phyloP scores from a whole-genome alignment of 2,113 vertebrate species.

The Galeopterus variegatus region DNA sequence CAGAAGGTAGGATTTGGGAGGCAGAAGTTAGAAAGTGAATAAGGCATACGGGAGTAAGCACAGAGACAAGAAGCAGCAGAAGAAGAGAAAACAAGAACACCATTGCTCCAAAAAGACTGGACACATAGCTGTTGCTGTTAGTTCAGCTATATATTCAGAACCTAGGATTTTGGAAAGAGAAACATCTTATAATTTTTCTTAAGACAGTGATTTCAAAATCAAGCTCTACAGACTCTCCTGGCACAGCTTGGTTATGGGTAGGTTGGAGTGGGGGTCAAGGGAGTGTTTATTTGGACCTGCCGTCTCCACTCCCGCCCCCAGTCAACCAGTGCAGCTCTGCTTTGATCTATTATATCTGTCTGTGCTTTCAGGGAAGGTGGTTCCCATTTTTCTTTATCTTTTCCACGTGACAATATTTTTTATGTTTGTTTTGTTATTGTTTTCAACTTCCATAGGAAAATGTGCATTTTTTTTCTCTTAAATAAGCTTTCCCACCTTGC shows the following conservation, averaged over 20 bases:
- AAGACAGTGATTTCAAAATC: background rate
- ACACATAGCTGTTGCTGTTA: background rate
- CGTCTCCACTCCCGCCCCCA: background rate
- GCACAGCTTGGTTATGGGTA: background rate
- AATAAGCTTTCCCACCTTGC: background rate
- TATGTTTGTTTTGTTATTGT: background rate
- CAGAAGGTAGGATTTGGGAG: background rate
- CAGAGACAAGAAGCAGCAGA: background rate
- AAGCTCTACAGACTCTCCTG: background rate
- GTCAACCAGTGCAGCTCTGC: background rate
- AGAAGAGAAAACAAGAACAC: accelerated
- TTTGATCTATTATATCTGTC: background rate
- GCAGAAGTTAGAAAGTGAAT: background rate
- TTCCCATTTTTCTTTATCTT: background rate
- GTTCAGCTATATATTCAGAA: background rate
- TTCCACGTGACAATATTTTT: background rate
- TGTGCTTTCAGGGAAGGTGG: background rate
- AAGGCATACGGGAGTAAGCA: background rate
- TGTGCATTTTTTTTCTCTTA: background rate
- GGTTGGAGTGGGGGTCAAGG: too few relatives aligned
- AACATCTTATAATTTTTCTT: background rate
- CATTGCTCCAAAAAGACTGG: background rate
- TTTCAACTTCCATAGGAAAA: background rate
- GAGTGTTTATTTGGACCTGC: background rate
- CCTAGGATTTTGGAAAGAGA: background rate